These are phyloP conservation scores for Tangara arthus DNA, from an alignment of 2,797 vertebrate species.

Conservation along the genomic window DNA sequence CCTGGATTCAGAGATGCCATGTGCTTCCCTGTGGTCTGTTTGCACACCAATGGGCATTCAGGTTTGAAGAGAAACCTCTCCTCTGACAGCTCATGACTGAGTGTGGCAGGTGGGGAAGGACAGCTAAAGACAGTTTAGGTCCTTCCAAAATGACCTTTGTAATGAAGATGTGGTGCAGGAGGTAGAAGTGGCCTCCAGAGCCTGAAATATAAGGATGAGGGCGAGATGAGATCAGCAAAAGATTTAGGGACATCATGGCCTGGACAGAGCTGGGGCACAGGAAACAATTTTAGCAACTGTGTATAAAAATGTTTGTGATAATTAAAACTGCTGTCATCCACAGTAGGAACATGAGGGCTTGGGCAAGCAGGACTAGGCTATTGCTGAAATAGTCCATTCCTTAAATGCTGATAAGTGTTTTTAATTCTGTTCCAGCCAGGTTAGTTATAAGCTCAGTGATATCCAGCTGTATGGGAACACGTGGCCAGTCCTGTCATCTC, in stretches of 20 bases:
- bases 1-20: background rate
- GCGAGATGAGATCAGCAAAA: background rate
- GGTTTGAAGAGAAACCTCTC: background rate
- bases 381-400: background rate
- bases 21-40: background rate
- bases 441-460: conserved; percentile 57
- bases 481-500: conserved; percentile 59
- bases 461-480: conserved; percentile 43
- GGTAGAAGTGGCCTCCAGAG: background rate
- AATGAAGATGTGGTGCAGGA: background rate
- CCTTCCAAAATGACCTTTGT: background rate
- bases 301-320: background rate
- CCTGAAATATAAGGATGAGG: background rate
- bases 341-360: background rate
- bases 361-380: background rate
- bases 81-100: background rate
- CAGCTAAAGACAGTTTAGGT: background rate
- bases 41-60: background rate
- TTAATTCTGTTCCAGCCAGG: conserved; percentile 45
- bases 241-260: background rate
- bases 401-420: conserved; percentile 69
- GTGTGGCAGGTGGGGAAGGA: background rate
- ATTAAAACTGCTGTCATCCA: background rate
- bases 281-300: background rate
- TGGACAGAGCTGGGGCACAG: background rate